Evolutionary conservation across 2,113 vertebrate genomes (phyloP), one percentile per base, ranked within the genome.

Genomic region (Andinoacara biseriatus): DNA sequence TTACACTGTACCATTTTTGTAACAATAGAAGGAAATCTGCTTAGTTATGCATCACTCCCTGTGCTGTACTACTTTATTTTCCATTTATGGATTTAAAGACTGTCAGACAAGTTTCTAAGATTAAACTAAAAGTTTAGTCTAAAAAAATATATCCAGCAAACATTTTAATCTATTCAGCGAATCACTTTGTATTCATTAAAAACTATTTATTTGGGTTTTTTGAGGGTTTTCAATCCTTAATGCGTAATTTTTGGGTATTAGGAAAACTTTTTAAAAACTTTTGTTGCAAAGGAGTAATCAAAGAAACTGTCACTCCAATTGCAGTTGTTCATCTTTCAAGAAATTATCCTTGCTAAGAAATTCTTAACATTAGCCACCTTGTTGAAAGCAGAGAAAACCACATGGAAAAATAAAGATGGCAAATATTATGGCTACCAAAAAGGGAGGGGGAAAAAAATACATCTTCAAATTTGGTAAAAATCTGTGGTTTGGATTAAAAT

Each of bases 401-500:
- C 52, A 82, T 69, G 43, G 74, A 75, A 89, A 90, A 87, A 11
- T 56, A 43, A 75, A 83, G 22, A 84, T 0, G 33, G 81, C 67
- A 76, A 88, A 86, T 2, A 11, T 67, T 26, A 75, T 43, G 63
- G 81, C 49, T 58, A 69, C 65, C 24, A 63, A 67, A 77, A 40
- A 61, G n/a, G 33, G 2, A 8, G 8, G 33, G 35, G 35, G 59
- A 84, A 80, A 8, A 49, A 81, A 78, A 56, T 52, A 40, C 58
- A 79, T 67, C n/a, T 75, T 81, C 24, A 58, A n/a, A 80, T 85
- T 88, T 76, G 81, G 65, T 80, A 13, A 59, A 88, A 78, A 52
- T 61, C 52, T 84, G 83, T 22, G 86, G 80, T 88, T 87, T 84
- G 81, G 89, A 89, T 83, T 57, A 5, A 81, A 77, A 46, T 18